phyloP scores from a whole-genome alignment of 2,888 invertebrate genomes.

The Helleia helle region DNA sequence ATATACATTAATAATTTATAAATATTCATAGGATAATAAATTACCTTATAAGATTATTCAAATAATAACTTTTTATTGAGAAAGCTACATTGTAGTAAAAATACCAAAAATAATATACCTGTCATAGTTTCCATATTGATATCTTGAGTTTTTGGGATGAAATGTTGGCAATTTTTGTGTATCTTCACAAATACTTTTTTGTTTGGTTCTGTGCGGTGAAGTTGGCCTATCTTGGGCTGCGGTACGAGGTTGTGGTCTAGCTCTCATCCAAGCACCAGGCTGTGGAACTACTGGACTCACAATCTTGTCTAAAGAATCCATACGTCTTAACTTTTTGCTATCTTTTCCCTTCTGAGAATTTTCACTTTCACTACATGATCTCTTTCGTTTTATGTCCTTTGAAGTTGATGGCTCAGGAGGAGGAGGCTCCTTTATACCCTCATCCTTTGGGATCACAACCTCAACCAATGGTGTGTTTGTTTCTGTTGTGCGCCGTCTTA shows the following conservation, averaged over 20 bases:
- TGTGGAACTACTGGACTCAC: constrained; percentile 94
- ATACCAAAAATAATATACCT: too few relatives aligned
- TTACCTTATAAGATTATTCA: too few relatives aligned
- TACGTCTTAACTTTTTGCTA: constrained; percentile 75
- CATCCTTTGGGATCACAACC: constrained; percentile 35
- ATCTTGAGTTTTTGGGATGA: constrained; percentile 83
- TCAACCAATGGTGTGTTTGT: constrained; percentile 43
- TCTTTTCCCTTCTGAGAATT: constrained; percentile 69
- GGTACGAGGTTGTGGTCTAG: constrained; percentile 45
- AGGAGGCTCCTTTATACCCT: constrained; percentile 49
- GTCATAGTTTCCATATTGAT: constrained; percentile 97
- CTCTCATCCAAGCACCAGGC: constrained; percentile 87
- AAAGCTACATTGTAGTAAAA: too few relatives aligned
- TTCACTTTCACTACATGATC: constrained; percentile 73
- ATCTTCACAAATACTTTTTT: constrained; percentile 44
- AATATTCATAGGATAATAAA: too few relatives aligned
- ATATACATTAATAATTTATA: too few relatives aligned
- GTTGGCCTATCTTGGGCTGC: constrained; percentile 60
- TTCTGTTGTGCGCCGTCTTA: constrained; percentile 62
- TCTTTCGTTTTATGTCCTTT: constrained; percentile 44
- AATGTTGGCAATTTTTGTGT: constrained; percentile 76
- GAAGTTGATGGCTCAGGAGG: constrained; percentile 54
- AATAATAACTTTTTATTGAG: too few relatives aligned
- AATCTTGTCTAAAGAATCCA: constrained; percentile 88
- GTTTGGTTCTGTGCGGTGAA: constrained; percentile 55